Evolutionary conservation across 2,113 vertebrate genomes (phyloP), one percentile per base, ranked within the genome.

Genomic region (Chelonoidis abingdonii): DNA sequence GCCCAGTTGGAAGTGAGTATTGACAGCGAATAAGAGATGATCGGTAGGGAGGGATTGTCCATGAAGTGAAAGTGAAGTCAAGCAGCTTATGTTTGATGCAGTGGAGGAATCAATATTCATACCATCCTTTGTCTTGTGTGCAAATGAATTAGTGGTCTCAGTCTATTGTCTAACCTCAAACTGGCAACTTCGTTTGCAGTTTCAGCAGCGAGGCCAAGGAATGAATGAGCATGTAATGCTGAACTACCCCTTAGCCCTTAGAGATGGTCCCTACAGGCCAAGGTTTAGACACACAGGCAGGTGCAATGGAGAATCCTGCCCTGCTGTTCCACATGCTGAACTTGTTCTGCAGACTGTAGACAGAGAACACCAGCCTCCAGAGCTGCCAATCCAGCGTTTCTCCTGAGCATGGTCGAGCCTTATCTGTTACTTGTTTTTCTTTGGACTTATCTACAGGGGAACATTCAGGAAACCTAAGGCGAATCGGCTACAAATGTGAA

Each of bases 21-120:
- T 59, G 27, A 59, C 27, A 6, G 57, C 57, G 1, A 59, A 59
- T 29, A 27, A 59, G 27, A 59, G 27, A 59, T 29, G 57, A 59
- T 59, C 6, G 27, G 54, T 21, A 56, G 54, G 57, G 13, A 84
- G 91, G 96, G 97, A 97, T 95, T 95, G 83, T 91, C 96, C 89
- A 91, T 59, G 14, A 80, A 80, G 35, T 95, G 93, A 94, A 93
- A 88, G 96, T 89, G 56, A 94, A 95, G 88, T 95, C 93, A 93
- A 62, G 76, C 88, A 81, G 22, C 69, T 88, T 69, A 31, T 56
- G 93, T 90, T 87, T n/a, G 81, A 94, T 86, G 91, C 95, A 95
- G 86, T 54, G 0, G 6, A 79, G 57, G 90, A 92, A 59, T 84
- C 93, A 94, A 87, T 47, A 88, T 79, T 97, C 92, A 57, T 81